Base-by-base conservation (phyloP, 2,888 invertebrate genomes). In the Linnaemya vulpina region DNA sequence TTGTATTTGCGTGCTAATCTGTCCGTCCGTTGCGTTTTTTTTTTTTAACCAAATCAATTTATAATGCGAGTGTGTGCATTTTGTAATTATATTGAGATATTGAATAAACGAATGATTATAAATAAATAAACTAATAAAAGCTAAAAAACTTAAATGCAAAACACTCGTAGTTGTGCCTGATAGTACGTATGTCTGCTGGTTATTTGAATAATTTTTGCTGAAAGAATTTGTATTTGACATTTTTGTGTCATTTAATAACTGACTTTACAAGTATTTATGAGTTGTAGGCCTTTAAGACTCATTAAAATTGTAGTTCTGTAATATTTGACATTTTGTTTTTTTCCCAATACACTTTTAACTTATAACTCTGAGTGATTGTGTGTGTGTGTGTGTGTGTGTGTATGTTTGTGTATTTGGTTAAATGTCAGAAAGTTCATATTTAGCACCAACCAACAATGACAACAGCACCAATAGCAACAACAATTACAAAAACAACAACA, bases 391-490 rank as follows among this genome's bases (percentile, higher is more conserved):
- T n/a, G n/a, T n/a, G n/a, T n/a, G n/a, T 67, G 3, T 30, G 30
- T 30, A 5, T 30, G 67, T 20, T 53, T 71, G 43, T 53, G 40
- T 74, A 17, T 15, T 77, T 83, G 49, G 62, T 40, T 83, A 83
- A 83, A 83, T 83, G 82, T 83, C 82, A 83, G 11, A 77, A 71
- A 71, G 82, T 83, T 83, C 65, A 83, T 65, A 77, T 71, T 77
- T 77, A 83, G 71, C 77, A 77, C 82, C 76, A 62, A 77, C 49
- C 62, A 43, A 49, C 62, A 22, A 49, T 9, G 67, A 76, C 15
- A 53, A n/a, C 30, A 35, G 58, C 25, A 53, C 9, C 30, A 78
- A 60, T 25, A 51, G 35, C 35, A 38, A 58, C 46, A 53, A 43
- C 40, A 38, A n/a, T n/a, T n/a, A n/a, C 43, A 67, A 30, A n/a